Percentiles rank a stretch among this genome's conserved stretches.
Conservation (phyloP, 2,113 vertebrate genomes). For the Tetrax tetrax region DNA sequence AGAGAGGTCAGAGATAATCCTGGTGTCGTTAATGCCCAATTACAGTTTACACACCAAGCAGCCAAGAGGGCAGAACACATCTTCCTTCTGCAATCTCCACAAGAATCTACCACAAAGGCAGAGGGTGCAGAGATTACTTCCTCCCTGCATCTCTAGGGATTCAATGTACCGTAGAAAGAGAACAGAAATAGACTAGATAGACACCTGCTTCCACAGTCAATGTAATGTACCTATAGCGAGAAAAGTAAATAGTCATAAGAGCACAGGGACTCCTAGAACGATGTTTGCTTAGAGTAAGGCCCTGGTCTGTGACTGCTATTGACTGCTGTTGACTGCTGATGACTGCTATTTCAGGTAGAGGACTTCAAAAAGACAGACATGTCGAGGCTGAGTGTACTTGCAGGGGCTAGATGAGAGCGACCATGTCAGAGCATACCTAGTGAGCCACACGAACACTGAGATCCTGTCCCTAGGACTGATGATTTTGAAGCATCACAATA, state of each 20-base stretch:
- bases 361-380: background rate
- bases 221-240: background rate
- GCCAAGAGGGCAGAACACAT: background rate
- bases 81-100: background rate
- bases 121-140: background rate
- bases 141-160: background rate
- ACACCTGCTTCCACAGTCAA: background rate
- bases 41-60: background rate
- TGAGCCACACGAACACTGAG: background rate
- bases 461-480: background rate
- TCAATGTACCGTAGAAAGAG: background rate
- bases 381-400: background rate
- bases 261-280: background rate
- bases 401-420: background rate
- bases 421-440: background rate
- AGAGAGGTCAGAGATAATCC: background rate
- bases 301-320: background rate
- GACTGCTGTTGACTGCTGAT: background rate
- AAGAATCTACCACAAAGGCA: background rate
- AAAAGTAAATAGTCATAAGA: background rate
- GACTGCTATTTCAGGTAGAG: background rate
- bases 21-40: background rate
- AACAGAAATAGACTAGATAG: background rate
- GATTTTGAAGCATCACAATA: background rate
- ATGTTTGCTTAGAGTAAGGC: background rate